phyloP scores from a whole-genome alignment of 2,113 vertebrate genomes.

The Elachura formosa region DNA sequence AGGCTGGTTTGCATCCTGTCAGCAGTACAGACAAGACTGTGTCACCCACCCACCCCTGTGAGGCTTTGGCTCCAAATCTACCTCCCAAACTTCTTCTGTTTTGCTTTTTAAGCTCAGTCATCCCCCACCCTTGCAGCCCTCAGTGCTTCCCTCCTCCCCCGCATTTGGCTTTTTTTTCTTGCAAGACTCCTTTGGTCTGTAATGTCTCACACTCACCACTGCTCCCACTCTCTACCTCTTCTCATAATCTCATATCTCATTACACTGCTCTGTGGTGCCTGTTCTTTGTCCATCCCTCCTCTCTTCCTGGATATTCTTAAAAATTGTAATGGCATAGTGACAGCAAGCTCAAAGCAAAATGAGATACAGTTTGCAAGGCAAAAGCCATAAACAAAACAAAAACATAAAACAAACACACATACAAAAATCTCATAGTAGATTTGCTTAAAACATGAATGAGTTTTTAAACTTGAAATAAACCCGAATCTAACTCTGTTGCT shows the following conservation, averaged over 20 bases:
- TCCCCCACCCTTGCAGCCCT: background rate
- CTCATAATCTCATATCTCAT: background rate
- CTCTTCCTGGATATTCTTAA: background rate
- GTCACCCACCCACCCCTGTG: background rate
- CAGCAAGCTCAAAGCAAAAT: background rate
- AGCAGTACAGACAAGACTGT: background rate
- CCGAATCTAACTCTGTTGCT: slow-evolving; percentile 6
- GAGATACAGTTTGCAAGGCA: background rate
- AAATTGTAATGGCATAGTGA: background rate
- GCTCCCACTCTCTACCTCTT: background rate
- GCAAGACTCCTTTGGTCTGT: background rate
- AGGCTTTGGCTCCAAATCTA: background rate
- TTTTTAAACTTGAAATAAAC: background rate
- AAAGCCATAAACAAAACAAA: background rate
- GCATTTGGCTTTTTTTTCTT: background rate
- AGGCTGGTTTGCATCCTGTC: background rate
- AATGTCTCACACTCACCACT: background rate
- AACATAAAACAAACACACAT: background rate
- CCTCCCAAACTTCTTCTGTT: background rate
- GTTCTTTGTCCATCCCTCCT: background rate
- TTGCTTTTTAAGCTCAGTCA: background rate
- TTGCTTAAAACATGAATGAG: background rate
- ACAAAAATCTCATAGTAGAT: background rate
- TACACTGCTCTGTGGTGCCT: background rate
- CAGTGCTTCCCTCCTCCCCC: background rate